These are phyloP conservation scores for Eupelmus urozonus DNA, from an alignment of 2,888 invertebrate species.

Conservation along the genomic window DNA sequence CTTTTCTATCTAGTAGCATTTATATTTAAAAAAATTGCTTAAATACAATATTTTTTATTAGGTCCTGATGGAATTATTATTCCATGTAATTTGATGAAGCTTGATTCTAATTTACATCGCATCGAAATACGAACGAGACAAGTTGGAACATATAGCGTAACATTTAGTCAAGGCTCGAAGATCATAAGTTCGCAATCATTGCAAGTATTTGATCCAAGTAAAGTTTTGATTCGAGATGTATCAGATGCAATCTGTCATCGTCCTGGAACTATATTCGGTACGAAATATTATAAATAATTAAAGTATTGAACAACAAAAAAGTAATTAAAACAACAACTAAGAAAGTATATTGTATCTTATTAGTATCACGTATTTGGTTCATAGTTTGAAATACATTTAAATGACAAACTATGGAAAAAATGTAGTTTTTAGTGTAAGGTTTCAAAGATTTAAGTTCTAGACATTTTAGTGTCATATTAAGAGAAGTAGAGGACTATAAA, in stretches of 20 bases:
- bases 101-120: slow-evolving; percentile 83
- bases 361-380: too few species aligned
- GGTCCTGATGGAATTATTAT: slow-evolving; percentile 79
- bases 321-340: too few species aligned
- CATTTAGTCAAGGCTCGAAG: slow-evolving; percentile 81
- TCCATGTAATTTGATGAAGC: slow-evolving; percentile 76
- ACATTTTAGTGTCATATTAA: too few species aligned
- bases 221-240: slow-evolving; percentile 85
- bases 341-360: too few species aligned
- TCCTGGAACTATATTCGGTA: slow-evolving; percentile 87
- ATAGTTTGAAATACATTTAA: too few species aligned
- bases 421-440: too few species aligned
- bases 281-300: too few species aligned
- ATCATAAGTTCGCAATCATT: slow-evolving; percentile 80
- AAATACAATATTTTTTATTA: slow-evolving; percentile 59
- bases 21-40: background rate
- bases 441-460: too few species aligned
- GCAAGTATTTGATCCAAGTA: slow-evolving; percentile 88
- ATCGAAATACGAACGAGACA: slow-evolving; percentile 88
- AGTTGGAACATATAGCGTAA: slow-evolving; percentile 87
- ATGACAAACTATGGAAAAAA: too few species aligned
- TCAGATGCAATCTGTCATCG: slow-evolving; percentile 89
- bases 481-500: too few species aligned
- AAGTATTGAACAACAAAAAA: too few species aligned
- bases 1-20: background rate